Conservation (phyloP, 2,113 vertebrate genomes). For the Bostrychus sinensis region DNA sequence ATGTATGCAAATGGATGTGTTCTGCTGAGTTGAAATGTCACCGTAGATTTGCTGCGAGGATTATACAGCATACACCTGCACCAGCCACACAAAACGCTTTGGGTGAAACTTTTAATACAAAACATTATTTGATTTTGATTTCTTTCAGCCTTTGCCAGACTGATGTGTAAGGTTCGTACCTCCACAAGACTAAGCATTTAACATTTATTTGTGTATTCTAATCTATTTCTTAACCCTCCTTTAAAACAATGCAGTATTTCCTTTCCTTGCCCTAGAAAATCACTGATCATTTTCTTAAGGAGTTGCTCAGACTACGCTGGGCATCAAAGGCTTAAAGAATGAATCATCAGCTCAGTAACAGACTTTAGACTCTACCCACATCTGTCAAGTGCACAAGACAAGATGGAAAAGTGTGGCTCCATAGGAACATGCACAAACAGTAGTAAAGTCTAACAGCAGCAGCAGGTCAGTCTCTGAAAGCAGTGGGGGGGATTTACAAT, state of each 20-base stretch:
- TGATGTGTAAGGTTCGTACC: too few relatives aligned
- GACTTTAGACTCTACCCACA: constrained; percentile 13
- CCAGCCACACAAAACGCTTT: not conserved
- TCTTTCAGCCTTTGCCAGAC: not conserved
- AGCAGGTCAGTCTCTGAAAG: constrained; percentile 15
- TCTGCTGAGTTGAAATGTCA: not conserved
- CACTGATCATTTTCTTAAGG: constrained; percentile 12
- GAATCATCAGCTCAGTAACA: constrained; percentile 35
- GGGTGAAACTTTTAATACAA: not conserved
- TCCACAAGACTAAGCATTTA: not conserved
- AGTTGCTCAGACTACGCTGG: constrained; percentile 11
- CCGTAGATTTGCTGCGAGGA: not conserved
- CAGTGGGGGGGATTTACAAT: constrained; percentile 29
- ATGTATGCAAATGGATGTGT: constrained; percentile 6
- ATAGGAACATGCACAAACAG: not conserved
- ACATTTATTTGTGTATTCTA: not conserved
- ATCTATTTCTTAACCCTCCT: not conserved
- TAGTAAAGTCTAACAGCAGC: constrained; percentile 7
- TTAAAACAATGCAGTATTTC: not conserved
- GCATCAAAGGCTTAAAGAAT: constrained; percentile 10
- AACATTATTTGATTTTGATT: not conserved
- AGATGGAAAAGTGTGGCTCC: constrained; percentile 4
- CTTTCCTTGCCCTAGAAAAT: constrained; percentile 27
- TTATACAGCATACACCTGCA: constrained; percentile 8
- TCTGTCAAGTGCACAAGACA: not conserved